Percentiles rank a stretch among this genome's conserved stretches.
Evolutionary conservation across 2,113 vertebrate species (phyloP).

Genomic region (Dinomys branickii): DNA sequence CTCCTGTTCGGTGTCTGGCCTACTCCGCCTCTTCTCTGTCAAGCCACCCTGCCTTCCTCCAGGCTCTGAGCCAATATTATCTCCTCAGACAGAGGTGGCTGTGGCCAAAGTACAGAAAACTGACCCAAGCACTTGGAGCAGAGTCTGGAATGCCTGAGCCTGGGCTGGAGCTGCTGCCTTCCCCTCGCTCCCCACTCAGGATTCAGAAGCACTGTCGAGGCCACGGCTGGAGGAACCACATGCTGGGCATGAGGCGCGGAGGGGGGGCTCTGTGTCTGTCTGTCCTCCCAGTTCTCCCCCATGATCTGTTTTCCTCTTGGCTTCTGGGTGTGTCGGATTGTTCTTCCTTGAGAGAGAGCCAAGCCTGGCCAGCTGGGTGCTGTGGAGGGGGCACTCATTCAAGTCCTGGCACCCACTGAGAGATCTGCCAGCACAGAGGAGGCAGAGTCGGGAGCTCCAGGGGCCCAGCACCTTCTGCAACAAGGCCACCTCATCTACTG

Average conservation of each 20-base stretch:
- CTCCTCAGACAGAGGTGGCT: conserved; percentile 15
- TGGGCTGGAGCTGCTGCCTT: neutral
- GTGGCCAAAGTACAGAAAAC: neutral
- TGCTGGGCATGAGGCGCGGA: neutral
- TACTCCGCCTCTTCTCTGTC: neutral
- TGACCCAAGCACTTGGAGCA: neutral
- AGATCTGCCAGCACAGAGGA: neutral
- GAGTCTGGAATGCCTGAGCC: neutral
- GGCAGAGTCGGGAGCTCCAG: neutral
- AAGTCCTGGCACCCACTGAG: neutral
- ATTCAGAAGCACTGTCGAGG: neutral
- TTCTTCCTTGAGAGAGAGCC: neutral
- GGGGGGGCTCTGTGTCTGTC: conserved; percentile 33
- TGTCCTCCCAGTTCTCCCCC: neutral
- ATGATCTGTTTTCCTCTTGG: neutral
- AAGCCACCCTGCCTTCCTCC: neutral
- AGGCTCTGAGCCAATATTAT: conserved; percentile 21
- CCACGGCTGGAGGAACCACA: neutral
- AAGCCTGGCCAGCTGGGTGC: neutral
- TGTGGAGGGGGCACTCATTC: neutral
- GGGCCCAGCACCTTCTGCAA: neutral
- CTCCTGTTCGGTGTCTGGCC: neutral
- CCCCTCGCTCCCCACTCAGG: neutral
- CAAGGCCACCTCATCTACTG: neutral
- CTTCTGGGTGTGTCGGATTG: neutral